A percentile compares a stretch with the other conserved stretches of the same genome.
Conservation (phyloP, 92 coral and sea anemone genomes). For the Ricordea florida region DNA sequence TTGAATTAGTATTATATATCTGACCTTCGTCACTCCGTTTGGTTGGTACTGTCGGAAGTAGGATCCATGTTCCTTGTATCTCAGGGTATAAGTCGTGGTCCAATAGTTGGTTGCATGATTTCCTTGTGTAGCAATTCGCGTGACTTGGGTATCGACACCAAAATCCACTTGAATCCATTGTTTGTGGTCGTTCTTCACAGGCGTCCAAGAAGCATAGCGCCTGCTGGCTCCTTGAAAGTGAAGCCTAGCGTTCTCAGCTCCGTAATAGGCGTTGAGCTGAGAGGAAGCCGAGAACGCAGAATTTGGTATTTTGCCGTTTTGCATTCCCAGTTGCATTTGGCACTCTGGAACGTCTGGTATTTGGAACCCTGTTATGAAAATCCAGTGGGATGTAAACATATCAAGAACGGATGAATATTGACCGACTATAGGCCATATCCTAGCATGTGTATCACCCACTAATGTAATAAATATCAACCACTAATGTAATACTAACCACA, state of each 20-base stretch:
- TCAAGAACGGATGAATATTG: not conserved
- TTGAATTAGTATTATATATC: not conserved
- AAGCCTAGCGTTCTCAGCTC: constrained; percentile 16
- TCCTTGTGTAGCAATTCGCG: constrained; percentile 42
- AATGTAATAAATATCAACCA: too few relatives aligned
- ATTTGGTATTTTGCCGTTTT: constrained; percentile 15
- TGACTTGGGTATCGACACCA: constrained; percentile 38
- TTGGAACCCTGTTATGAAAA: not conserved
- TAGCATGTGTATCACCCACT: too few relatives aligned
- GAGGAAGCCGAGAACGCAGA: constrained; percentile 23
- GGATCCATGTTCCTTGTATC: constrained; percentile 26
- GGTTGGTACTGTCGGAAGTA: constrained; percentile 28
- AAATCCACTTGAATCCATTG: constrained; percentile 47
- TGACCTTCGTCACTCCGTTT: constrained; percentile 37
- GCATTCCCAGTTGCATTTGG: constrained; percentile 30
- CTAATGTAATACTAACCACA: too few relatives aligned
- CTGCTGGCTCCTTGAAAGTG: not conserved
- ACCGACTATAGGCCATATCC: too few relatives aligned
- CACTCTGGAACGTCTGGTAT: constrained; percentile 1
- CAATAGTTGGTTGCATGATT: constrained; percentile 31
- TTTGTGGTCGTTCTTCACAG: constrained; percentile 1
- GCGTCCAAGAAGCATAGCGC: constrained; percentile 18
- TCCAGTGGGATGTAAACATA: not conserved
- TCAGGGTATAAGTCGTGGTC: constrained; percentile 24
- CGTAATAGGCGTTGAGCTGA: not conserved